Base-by-base conservation (phyloP, 2,113 vertebrate genomes). In the Gavia stellata region DNA sequence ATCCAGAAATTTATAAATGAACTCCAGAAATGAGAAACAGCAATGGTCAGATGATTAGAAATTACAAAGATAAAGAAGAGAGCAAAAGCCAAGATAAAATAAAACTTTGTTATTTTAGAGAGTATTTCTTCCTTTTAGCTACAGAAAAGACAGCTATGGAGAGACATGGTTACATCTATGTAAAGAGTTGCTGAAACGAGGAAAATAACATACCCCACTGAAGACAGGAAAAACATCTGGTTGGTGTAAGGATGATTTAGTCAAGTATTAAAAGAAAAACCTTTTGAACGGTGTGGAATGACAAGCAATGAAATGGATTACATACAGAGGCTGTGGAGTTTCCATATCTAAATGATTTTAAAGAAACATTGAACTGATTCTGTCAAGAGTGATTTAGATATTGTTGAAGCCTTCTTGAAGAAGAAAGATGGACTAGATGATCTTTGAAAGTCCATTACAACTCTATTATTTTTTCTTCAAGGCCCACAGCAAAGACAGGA, bases 321-420 rank as follows among this genome's bases (percentile, higher is more conserved):
- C 75, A 84, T 65, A 74, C 50, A 91, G 91, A 91, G 38, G 47
- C 89, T 59, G 26, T 59, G 52, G 83, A 89, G 52, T 40, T 94
- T 81, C 93, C 61, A 89, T 44, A 84, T 61, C 52, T 84, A 94
- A 74, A 92, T 59, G 24, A 86, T 97, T 96, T 96, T 96, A 91
- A 96, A 95, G 91, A 94, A 96, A 95, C 55, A 71, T 8, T 95
- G 93, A 96, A 95, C 91, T 63, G 77, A 96, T 95, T 97, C 94
- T 95, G 93, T 94, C 95, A 91, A 89, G 70, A 92, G 56, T 79
- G n/a, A 96, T 95, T 86, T 87, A 94, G 81, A 45, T 85, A 71
- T 34, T 81, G 56, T 31, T 81, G 89, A 96, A 84, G 28, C 8
- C 26, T 74, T 92, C 47, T 38, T 81, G 81, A 94, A 96, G 29